Evolutionary conservation across 2,797 vertebrate species (phyloP).

Genomic region (Chelmon rostratus): DNA sequence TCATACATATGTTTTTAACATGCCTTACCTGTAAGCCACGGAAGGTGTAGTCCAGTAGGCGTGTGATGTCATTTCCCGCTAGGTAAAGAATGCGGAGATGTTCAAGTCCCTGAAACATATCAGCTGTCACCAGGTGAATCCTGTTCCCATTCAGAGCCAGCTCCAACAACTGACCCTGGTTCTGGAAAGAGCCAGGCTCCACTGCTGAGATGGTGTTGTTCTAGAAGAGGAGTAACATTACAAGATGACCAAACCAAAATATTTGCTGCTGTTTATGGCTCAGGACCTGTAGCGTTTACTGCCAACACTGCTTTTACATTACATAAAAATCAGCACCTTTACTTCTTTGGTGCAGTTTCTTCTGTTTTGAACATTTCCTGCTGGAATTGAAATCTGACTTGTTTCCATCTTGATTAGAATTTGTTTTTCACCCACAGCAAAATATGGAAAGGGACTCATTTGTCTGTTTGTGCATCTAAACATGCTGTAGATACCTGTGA

Average conservation of each 20-base stretch:
- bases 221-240: conserved; percentile 50
- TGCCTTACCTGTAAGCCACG: conserved; percentile 88
- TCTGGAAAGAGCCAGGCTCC: conserved; percentile 88
- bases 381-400: background rate
- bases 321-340: background rate
- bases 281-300: background rate
- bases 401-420: background rate
- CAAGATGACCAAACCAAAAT: background rate
- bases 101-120: conserved; percentile 89
- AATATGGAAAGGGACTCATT: background rate
- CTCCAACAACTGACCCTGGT: conserved; percentile 89
- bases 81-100: conserved; percentile 93
- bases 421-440: background rate
- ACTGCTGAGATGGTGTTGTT: conserved; percentile 92
- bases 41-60: conserved; percentile 91
- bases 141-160: conserved; percentile 91
- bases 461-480: background rate
- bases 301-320: background rate
- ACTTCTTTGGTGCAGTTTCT: background rate
- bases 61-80: conserved; percentile 90
- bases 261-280: background rate
- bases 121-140: conserved; percentile 86
- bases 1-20: background rate
- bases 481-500: background rate
- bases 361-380: background rate